phyloP scores from a whole-genome alignment of 2,888 invertebrate genomes.

The Hymenopus coronatus region DNA sequence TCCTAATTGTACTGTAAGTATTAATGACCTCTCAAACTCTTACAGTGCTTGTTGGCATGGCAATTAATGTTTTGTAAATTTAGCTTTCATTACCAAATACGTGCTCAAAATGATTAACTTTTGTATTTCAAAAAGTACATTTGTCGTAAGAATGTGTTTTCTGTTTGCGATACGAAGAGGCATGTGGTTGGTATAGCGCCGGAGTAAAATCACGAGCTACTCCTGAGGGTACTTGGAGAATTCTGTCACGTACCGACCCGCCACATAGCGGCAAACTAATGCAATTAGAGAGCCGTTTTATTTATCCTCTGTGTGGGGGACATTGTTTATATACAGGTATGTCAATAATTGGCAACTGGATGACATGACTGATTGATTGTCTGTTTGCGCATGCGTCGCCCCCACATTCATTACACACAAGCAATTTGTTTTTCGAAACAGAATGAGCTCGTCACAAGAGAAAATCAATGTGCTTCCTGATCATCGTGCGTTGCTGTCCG shows the following conservation, averaged over 20 bases:
- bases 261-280: not conserved
- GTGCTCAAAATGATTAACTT: too few relatives aligned
- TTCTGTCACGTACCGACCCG: not conserved
- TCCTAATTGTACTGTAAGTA: too few relatives aligned
- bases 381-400: too few relatives aligned
- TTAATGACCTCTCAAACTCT: too few relatives aligned
- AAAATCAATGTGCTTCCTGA: not conserved
- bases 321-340: not conserved
- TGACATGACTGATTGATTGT: not conserved
- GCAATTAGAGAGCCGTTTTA: not conserved
- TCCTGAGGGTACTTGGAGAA: not conserved
- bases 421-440: not conserved
- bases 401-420: not conserved
- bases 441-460: not conserved
- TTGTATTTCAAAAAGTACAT: too few relatives aligned
- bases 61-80: too few relatives aligned
- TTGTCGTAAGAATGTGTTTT: too few relatives aligned
- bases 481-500: not conserved
- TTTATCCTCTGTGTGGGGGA: not conserved
- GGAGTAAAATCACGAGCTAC: too few relatives aligned
- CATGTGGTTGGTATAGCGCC: too few relatives aligned
- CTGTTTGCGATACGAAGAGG: too few relatives aligned
- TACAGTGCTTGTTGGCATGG: too few relatives aligned
- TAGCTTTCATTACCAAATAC: too few relatives aligned
- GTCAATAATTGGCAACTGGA: not conserved